Conservation (phyloP, 2,888 invertebrate species). For the Epinotia brunnichana region DNA sequence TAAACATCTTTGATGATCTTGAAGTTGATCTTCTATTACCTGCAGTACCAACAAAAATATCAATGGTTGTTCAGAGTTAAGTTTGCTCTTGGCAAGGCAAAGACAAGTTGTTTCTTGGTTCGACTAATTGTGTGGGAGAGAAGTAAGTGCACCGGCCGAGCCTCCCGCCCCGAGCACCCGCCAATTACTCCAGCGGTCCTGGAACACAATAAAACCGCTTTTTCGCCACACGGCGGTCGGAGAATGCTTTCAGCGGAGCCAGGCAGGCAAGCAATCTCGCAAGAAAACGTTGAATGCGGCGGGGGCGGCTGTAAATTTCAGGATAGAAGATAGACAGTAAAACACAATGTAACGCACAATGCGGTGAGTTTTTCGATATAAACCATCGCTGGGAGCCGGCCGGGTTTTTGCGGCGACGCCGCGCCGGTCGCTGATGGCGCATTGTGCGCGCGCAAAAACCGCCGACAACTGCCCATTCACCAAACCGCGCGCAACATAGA, state of each 20-base stretch:
- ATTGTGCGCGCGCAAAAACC: slow-evolving; percentile 30
- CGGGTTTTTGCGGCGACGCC: slow-evolving; percentile 16
- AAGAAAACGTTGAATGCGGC: slow-evolving; percentile 26
- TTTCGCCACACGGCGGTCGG: slow-evolving; percentile 9
- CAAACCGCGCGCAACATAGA: slow-evolving; percentile 4
- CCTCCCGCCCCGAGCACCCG: neutral
- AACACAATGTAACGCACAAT: slow-evolving; percentile 42
- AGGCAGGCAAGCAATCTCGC: slow-evolving; percentile 6
- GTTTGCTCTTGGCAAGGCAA: neutral
- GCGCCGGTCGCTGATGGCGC: slow-evolving; percentile 22
- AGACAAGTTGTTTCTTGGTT: neutral
- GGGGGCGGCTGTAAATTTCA: slow-evolving; percentile 26
- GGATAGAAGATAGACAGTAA: slow-evolving; percentile 32
- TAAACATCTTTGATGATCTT: neutral
- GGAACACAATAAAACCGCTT: slow-evolving; percentile 23
- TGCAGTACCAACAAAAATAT: neutral
- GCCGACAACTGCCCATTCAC: slow-evolving; percentile 13
- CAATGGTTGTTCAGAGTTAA: neutral
- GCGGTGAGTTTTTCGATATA: slow-evolving; percentile 35
- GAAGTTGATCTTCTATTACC: neutral
- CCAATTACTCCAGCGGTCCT: slow-evolving; percentile 11
- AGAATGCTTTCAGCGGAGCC: slow-evolving; percentile 15
- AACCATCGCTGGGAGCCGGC: slow-evolving; percentile 29
- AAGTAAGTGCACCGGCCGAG: neutral
- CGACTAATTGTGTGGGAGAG: neutral